Conservation (phyloP, 2,797 vertebrate genomes). For the Novumbra hubbsi region DNA sequence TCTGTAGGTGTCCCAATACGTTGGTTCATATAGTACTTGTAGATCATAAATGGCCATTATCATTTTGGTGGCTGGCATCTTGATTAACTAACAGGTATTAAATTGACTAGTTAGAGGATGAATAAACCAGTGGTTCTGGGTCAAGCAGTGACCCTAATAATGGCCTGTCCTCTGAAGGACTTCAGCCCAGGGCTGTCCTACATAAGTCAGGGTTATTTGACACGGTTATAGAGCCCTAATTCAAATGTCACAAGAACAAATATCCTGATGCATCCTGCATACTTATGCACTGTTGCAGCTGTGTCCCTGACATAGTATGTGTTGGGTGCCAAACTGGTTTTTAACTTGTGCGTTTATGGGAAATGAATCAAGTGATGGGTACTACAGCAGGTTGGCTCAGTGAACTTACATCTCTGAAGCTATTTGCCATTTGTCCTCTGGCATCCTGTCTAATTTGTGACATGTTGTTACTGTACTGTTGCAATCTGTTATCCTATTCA, state of each 20-base stretch:
- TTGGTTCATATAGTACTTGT: no score
- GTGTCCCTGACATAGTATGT: not conserved
- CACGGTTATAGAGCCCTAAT: not conserved
- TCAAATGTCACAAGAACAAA: not conserved
- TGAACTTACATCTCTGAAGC: not conserved
- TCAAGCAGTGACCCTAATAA: no score
- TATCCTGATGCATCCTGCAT: not conserved
- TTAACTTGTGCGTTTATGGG: not conserved
- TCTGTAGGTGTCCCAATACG: no score
- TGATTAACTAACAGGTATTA: no score
- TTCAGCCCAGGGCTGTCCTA: no score
- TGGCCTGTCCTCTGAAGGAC: no score
- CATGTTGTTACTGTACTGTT: constrained; percentile 16
- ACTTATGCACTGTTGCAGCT: not conserved
- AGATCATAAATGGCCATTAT: no score
- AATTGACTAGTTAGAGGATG: no score
- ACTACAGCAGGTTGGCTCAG: not conserved
- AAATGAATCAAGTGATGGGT: not conserved
- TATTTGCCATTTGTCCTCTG: not conserved
- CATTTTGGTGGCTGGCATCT: no score
- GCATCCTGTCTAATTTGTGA: constrained; percentile 4
- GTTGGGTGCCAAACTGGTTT: not conserved
- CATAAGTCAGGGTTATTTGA: not conserved
- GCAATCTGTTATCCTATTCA: constrained; percentile 17
- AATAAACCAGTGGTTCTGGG: no score